phyloP scores from a whole-genome alignment of 2,888 invertebrate genomes.

The Clitarchus hookeri region DNA sequence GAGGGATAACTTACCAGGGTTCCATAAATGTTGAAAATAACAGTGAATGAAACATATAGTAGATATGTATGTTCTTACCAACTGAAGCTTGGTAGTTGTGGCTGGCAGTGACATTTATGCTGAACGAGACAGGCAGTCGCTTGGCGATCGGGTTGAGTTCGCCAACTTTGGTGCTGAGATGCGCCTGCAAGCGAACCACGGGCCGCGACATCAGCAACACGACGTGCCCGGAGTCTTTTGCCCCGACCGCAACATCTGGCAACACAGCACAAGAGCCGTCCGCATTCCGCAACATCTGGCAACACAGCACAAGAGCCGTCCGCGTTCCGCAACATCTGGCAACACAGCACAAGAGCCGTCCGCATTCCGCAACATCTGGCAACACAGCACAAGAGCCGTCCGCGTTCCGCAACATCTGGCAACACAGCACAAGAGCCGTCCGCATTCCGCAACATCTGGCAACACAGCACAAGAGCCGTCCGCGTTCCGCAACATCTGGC shows the following conservation, averaged over 20 bases:
- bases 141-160: too few species aligned
- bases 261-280: conserved; percentile 39
- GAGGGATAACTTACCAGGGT: too few species aligned
- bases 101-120: too few species aligned
- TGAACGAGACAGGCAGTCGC: too few species aligned
- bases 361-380: conserved; percentile 59
- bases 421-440: conserved; percentile 39
- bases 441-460: conserved; percentile 59
- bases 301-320: too few species aligned
- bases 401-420: conserved; percentile 59
- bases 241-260: conserved; percentile 66
- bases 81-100: too few species aligned
- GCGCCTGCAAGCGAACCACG: conserved; percentile 47
- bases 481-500: conserved; percentile 59
- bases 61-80: too few species aligned
- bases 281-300: too few species aligned
- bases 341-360: conserved; percentile 39
- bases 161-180: conserved; percentile 24
- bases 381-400: conserved; percentile 39
- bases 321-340: conserved; percentile 59
- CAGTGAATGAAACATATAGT: too few species aligned
- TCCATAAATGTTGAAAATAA: too few species aligned
- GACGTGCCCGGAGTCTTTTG: conserved; percentile 61
- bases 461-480: conserved; percentile 39
- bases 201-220: conserved; percentile 59